phyloP scores from a whole-genome alignment of 2,797 vertebrate genomes.

The Phataginus tricuspis region DNA sequence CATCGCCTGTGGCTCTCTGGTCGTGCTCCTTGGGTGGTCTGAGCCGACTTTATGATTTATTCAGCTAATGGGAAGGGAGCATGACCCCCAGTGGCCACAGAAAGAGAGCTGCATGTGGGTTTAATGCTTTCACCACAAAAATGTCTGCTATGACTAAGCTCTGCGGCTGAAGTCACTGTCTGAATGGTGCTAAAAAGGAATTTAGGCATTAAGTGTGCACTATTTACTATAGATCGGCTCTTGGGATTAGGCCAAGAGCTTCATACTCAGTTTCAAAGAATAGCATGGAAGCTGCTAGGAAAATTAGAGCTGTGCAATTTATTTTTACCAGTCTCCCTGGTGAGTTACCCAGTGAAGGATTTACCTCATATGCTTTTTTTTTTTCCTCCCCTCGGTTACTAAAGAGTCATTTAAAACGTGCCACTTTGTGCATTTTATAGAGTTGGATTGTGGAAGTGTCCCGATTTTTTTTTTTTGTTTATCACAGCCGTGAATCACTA shows the following conservation, averaged over 20 bases:
- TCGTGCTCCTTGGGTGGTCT: constrained; percentile 98
- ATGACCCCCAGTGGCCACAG: constrained; percentile 99
- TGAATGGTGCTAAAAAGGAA: constrained; percentile 92
- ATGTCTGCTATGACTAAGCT: constrained; percentile 99
- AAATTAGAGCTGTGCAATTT: constrained; percentile 89
- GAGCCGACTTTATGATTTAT: constrained; percentile 99
- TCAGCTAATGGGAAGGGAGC: constrained; percentile 99
- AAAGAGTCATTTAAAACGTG: constrained; percentile 84
- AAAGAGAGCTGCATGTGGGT: constrained; percentile 99
- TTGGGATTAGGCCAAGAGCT: constrained; percentile 90
- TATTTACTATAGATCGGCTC: constrained; percentile 92
- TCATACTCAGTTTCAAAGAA: constrained; percentile 91
- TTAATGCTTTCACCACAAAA: constrained; percentile 99
- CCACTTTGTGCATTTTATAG: constrained; percentile 77
- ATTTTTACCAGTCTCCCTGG: constrained; percentile 89
- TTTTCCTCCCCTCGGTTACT: constrained; percentile 79
- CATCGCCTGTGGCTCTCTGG: constrained; percentile 91
- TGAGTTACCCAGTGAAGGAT: constrained; percentile 87
- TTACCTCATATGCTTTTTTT: constrained; percentile 85
- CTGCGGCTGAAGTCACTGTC: constrained; percentile 91
- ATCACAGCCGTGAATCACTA: constrained; percentile 67
- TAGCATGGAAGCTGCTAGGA: constrained; percentile 90
- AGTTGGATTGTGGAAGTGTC: constrained; percentile 78
- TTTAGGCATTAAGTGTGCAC: constrained; percentile 90
- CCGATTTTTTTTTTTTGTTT: constrained; percentile 70